Conservation (phyloP, 2,797 vertebrate species). For the Glossophaga mutica region DNA sequence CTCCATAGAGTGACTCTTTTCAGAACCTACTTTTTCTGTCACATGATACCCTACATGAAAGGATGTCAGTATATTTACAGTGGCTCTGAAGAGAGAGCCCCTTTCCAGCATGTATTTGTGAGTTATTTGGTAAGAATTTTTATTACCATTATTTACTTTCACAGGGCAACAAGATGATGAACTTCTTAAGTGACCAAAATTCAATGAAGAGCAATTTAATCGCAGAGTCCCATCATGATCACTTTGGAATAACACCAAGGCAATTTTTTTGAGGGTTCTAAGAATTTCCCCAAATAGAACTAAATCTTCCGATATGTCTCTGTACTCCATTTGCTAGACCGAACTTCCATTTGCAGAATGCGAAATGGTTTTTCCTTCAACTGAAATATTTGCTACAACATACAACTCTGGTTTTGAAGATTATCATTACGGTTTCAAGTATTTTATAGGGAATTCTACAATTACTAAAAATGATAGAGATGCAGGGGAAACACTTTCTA, state of each 20-base stretch:
- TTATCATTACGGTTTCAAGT: background rate
- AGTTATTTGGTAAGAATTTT: background rate
- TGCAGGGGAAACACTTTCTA: background rate
- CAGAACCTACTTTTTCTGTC: background rate
- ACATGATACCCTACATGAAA: background rate
- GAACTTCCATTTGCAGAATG: background rate
- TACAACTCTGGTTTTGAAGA: background rate
- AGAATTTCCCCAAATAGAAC: constrained; percentile 7
- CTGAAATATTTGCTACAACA: background rate
- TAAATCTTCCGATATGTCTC: constrained; percentile 1
- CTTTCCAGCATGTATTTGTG: background rate
- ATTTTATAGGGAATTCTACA: background rate
- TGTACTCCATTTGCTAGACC: background rate
- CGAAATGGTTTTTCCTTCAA: background rate
- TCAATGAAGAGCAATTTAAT: background rate
- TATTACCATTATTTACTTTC: background rate
- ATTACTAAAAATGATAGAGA: background rate
- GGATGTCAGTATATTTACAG: background rate
- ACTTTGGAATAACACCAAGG: background rate
- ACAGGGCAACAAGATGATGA: background rate
- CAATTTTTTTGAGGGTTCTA: background rate
- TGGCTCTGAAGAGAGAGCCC: background rate
- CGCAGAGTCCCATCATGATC: background rate
- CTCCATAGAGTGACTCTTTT: background rate
- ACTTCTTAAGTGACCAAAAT: background rate